Evolutionary conservation across 2,113 vertebrate species (phyloP).

Genomic region (Aegotheles bennettii): DNA sequence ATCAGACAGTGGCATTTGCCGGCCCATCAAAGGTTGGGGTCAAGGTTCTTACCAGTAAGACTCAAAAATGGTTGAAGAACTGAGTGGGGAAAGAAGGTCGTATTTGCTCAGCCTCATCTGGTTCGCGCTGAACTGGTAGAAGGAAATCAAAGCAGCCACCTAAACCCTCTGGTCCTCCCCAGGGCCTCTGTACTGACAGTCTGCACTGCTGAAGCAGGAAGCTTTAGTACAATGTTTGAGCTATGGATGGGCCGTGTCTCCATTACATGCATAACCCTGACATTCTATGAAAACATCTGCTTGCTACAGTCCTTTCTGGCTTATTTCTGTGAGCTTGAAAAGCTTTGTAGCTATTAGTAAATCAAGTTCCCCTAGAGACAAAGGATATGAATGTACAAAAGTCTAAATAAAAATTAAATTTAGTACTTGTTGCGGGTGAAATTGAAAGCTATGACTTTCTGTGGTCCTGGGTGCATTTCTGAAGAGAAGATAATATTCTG

Average conservation of each 20-base stretch:
- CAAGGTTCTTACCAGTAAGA: background rate
- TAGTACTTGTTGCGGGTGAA: background rate
- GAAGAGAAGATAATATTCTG: background rate
- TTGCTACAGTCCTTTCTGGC: background rate
- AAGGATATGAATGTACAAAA: background rate
- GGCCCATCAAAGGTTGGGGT: background rate
- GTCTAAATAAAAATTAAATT: background rate
- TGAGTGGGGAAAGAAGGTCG: background rate
- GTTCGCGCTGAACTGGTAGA: background rate
- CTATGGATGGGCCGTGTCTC: background rate
- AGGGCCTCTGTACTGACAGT: background rate
- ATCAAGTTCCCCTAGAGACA: background rate
- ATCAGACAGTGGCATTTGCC: background rate
- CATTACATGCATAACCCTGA: background rate
- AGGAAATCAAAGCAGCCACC: background rate
- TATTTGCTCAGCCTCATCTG: background rate
- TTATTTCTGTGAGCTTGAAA: background rate
- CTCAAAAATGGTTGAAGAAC: background rate
- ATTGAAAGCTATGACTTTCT: background rate
- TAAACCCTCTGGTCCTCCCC: background rate
- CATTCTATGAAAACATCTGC: background rate
- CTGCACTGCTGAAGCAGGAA: background rate
- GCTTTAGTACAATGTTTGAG: background rate
- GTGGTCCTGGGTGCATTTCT: background rate
- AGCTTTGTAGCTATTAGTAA: background rate